Percentiles rank a stretch among this genome's conserved stretches.
These are phyloP conservation scores for Temnothorax curvispinosus DNA, from an alignment of 1,140 invertebrate species.

Conservation along the genomic window DNA sequence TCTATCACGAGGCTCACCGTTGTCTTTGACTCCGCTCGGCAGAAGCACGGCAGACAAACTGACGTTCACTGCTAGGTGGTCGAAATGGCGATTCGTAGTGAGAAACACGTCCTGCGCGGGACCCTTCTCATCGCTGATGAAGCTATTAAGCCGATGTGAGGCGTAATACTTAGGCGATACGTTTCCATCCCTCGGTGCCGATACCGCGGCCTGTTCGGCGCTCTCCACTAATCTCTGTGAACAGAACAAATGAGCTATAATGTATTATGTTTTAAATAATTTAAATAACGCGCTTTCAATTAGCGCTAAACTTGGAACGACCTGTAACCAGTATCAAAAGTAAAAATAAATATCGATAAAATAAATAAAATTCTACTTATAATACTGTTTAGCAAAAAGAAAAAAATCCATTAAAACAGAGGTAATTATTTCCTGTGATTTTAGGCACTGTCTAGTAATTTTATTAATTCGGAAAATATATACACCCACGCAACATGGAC, in stretches of 20 bases:
- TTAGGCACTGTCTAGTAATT: too few relatives aligned
- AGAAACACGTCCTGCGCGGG: conserved; percentile 89
- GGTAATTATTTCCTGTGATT: too few relatives aligned
- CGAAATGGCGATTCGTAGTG: conserved; percentile 91
- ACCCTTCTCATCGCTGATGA: conserved; percentile 89
- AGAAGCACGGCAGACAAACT: conserved; percentile 95
- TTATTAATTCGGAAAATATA: too few relatives aligned
- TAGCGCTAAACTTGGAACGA: not conserved
- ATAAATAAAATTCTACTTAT: not conserved
- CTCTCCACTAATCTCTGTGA: conserved; percentile 94
- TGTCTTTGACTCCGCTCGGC: conserved; percentile 93
- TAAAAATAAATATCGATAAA: not conserved
- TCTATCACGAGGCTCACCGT: conserved; percentile 85
- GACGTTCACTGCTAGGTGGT: conserved; percentile 93
- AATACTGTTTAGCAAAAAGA: not conserved
- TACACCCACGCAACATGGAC: too few relatives aligned
- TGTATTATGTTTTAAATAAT: conserved; percentile 17
- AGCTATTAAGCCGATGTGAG: conserved; percentile 90
- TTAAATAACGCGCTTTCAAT: not conserved
- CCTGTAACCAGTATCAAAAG: not conserved
- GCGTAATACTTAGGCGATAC: conserved; percentile 88
- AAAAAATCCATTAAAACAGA: too few relatives aligned
- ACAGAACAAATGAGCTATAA: not conserved
- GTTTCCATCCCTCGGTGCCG: conserved; percentile 87
- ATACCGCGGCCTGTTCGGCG: conserved; percentile 93